Evolutionary conservation across 2,113 vertebrate genomes (phyloP).

Genomic region (Paraplagusia blochii): DNA sequence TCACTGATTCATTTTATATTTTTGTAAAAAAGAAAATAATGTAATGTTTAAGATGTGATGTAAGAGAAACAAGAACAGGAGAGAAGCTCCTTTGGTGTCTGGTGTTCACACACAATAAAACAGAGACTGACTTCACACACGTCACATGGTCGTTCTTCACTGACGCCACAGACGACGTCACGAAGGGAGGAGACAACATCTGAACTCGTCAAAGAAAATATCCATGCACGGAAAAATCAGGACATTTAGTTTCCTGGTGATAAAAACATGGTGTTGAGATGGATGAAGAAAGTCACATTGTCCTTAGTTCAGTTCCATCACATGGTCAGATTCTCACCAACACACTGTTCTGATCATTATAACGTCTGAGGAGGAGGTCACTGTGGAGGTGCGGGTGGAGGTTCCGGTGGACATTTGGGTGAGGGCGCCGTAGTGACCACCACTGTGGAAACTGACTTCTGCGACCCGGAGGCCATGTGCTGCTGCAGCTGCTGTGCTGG

Average conservation of each 20-base stretch:
- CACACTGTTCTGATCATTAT: no score
- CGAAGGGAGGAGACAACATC: conserved; percentile 26
- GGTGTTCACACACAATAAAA: no score
- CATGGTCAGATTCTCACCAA: no score
- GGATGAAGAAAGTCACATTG: no score
- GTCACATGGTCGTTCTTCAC: no score
- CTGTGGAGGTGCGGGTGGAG: conserved; percentile 70
- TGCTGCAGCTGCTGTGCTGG: conserved; percentile 90
- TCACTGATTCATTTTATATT: not conserved
- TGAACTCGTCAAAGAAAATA: no score
- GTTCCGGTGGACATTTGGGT: conserved; percentile 85
- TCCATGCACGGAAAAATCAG: not conserved
- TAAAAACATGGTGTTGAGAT: no score
- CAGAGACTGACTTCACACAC: no score
- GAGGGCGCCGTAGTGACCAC: conserved; percentile 91
- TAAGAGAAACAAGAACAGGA: not conserved
- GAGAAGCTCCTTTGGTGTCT: no score
- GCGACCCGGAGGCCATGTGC: conserved; percentile 82
- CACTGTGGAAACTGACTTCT: conserved; percentile 91
- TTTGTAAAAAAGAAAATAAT: no score
- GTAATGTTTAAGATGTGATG: not conserved
- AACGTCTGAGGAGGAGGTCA: conserved; percentile 31
- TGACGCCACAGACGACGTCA: not conserved
- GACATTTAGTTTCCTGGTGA: no score
- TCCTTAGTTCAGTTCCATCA: no score